Evolutionary conservation across 2,888 invertebrate genomes (phyloP), one percentile per base, ranked within the genome.

Genomic region (Synergus laeviventris): DNA sequence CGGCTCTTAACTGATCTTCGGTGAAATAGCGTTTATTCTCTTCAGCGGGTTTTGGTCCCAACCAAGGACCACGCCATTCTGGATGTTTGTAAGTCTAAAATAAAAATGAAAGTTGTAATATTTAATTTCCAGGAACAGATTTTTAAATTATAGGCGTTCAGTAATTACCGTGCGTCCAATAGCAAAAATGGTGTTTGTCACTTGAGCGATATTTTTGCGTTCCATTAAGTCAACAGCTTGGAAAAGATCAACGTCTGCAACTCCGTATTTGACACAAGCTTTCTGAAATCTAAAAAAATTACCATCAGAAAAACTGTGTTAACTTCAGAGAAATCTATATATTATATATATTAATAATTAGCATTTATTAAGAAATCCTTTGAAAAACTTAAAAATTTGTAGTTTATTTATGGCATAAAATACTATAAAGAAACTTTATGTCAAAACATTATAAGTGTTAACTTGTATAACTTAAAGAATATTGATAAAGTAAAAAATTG

Each of bases 221-320:
- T 98, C 98, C 94, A 96, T 97, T 39, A 98, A 93, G 88, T 98
- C 98, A 0, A 97, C 97, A 1, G 98, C 96, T 92, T 97, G 97
- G 93, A 98, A 98, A 14, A 96, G 93, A 89, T 98, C 98, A 0
- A 95, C 94, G 84, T 96, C 96, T 8, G 96, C 94, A 0, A 98
- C 96, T 74, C 98, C 98, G 86, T 97, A 96, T 86, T 93, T 94
- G 62, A 95, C 93, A 87, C 96, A 96, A 1, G 96, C 97, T 83
- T 95, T 95, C 85, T 96, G 95, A 90, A 98, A 97, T 88, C 96
- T 96, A 90, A 81, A 76, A 39, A 54, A 54, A 39, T 73, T 36
- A 31, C 21, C 21, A 39, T 59, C 39, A n/a, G 18, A 56, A 36
- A 45, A 45, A 45, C 7, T 31, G 0, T 31, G 31, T 45, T 45